Percentiles rank a stretch among this genome's conserved stretches.
Evolutionary conservation across 2,888 invertebrate species (phyloP).

Genomic region (Drosophila bunnanda): DNA sequence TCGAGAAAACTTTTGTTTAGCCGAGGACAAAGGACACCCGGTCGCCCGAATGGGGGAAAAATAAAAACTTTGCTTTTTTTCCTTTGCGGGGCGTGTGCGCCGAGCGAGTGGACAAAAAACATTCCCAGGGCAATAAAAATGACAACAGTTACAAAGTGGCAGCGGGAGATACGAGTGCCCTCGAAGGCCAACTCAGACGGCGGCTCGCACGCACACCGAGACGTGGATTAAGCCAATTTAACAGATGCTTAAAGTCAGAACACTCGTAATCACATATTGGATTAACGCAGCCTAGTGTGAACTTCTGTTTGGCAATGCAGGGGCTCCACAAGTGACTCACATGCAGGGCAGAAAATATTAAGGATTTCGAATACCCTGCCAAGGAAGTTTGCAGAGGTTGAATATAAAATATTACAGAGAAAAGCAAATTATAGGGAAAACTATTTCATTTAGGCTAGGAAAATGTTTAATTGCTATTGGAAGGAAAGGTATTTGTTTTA

Average conservation of each 20-base stretch:
- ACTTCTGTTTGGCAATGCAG: conserved; percentile 7
- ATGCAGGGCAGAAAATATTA: background rate
- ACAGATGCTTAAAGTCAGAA: conserved; percentile 80
- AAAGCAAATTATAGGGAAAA: too few relatives aligned
- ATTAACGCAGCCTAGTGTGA: conserved; percentile 67
- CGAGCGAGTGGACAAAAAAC: conserved; percentile 74
- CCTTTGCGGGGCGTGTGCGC: conserved; percentile 67
- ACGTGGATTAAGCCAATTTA: conserved; percentile 80
- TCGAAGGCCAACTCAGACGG: conserved; percentile 40
- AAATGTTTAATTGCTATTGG: too few relatives aligned
- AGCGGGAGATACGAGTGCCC: conserved; percentile 73
- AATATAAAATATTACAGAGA: background rate
- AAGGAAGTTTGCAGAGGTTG: background rate
- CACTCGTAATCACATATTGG: conserved; percentile 72
- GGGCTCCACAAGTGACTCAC: conserved; percentile 27
- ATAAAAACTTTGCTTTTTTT: conserved; percentile 39
- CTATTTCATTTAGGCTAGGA: too few relatives aligned
- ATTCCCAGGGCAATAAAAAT: conserved; percentile 81
- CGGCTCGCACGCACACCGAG: conserved; percentile 30
- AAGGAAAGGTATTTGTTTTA: background rate
- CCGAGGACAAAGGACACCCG: conserved; percentile 74
- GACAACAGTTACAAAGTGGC: conserved; percentile 81
- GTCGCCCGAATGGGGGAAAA: conserved; percentile 31
- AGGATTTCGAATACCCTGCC: conserved; percentile 5
- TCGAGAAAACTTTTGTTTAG: conserved; percentile 77